Evolutionary conservation across 2,113 vertebrate species (phyloP).

Genomic region (Prietella phreatophila): DNA sequence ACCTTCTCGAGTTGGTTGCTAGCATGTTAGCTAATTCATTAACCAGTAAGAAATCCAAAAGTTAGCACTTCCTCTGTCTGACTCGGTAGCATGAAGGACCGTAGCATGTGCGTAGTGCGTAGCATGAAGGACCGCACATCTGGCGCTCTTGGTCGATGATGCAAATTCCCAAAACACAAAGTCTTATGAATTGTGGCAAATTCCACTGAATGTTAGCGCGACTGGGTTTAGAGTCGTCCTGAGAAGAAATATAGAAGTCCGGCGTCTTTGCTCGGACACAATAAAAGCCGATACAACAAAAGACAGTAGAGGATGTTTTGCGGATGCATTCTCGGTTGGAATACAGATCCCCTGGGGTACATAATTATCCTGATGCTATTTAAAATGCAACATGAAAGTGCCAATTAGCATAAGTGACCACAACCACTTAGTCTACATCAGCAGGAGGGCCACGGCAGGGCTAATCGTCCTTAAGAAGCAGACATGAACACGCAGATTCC

Average conservation of each 20-base stretch:
- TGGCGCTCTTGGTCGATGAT: background rate
- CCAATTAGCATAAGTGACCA: constrained; percentile 34
- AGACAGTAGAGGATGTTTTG: background rate
- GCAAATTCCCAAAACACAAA: background rate
- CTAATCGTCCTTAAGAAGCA: constrained; percentile 41
- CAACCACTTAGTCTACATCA: constrained; percentile 24
- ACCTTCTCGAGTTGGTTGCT: background rate
- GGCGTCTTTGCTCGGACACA: background rate
- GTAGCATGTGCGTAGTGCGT: too few relatives aligned
- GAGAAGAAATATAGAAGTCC: background rate
- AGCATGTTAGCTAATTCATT: background rate
- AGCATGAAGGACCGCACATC: background rate
- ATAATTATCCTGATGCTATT: background rate
- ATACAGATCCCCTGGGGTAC: background rate
- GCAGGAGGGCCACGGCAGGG: constrained; percentile 37
- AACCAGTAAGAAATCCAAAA: background rate
- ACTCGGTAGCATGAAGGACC: too few relatives aligned
- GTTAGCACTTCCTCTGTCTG: background rate
- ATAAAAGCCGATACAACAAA: background rate
- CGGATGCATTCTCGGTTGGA: background rate
- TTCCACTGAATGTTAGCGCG: background rate
- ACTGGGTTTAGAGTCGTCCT: background rate
- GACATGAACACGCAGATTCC: constrained; percentile 13
- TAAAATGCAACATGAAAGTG: constrained; percentile 22
- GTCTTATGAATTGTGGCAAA: background rate